Base-by-base conservation (phyloP, 2,888 invertebrate species). In the Aporophyla lueneburgensis region DNA sequence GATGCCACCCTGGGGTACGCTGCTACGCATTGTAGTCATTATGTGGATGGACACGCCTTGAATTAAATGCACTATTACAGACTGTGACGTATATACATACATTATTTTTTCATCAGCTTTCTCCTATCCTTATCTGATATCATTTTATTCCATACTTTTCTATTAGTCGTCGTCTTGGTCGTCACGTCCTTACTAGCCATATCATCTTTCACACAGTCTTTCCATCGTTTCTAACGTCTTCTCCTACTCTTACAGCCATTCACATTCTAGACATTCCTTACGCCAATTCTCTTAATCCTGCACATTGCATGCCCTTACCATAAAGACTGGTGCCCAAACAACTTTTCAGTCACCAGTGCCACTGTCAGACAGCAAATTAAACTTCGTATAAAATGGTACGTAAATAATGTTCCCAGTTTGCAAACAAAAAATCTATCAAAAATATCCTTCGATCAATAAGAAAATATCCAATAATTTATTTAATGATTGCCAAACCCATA, bases 1-100 rank as follows among this genome's bases (percentile, higher is more conserved):
- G 68, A 77, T 54, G 43, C 49, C 14, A n/a, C 83, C 67, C 40
- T 82, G 27, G 6, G 33, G 58, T 54, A 80, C 10, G 46, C 83
- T 21, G 33, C 12, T 7, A 54, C 54, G 14, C 14, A 56, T 59
- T 43, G 24, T 24, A 46, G 46, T 19, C 19, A 65, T 65, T 46
- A 19, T 3, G 24, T 46, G 24, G 65, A 65, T 46, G 19, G 10
- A 43, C 5, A 16, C 19, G 24, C 46, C 16, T 46, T 19, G 24
- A 27, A 46, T 49, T 27, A 27, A 16, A 53, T 16, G 33, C 12
- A n/a, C 43, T 10, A 43, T 46, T n/a, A 6, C 24, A 27, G 24
- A 68, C 5, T n/a, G n/a, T 24, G n/a, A 33, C 53, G 19, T 33
- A 49, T 33, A 46, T 49, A 49, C 46, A 19, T 65, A 12, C 24